These are phyloP conservation scores for Pipa parva DNA, from an alignment of 2,113 vertebrate genomes.

Conservation along the genomic window DNA sequence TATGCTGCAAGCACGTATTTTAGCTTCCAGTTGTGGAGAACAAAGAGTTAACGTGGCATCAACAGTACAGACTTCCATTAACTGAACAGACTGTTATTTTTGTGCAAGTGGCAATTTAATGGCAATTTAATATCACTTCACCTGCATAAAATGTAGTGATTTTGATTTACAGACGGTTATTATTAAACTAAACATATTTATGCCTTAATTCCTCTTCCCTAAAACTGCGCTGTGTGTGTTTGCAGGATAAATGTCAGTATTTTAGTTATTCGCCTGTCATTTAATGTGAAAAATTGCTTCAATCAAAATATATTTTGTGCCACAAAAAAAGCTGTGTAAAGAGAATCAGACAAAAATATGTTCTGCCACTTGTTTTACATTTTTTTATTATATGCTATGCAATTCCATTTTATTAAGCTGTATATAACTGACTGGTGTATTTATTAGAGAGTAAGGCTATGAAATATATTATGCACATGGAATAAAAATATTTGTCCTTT, in stretches of 20 bases:
- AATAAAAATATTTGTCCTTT: too few species aligned
- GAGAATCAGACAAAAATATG: constrained; percentile 11
- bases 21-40: constrained; percentile 78
- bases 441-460: too few species aligned
- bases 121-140: constrained; percentile 22
- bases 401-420: not conserved
- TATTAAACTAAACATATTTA: not conserved
- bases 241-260: constrained; percentile 16
- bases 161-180: constrained; percentile 24
- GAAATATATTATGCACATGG: too few species aligned
- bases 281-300: constrained; percentile 23
- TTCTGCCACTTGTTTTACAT: constrained; percentile 12
- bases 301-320: constrained; percentile 29
- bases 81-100: constrained; percentile 1
- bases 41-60: constrained; percentile 48
- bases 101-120: not conserved
- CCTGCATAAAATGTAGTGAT: constrained; percentile 16
- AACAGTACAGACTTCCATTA: constrained; percentile 3
- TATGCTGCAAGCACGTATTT: constrained; percentile 79
- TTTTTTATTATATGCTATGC: not conserved
- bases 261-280: constrained; percentile 1
- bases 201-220: not conserved
- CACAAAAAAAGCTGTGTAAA: constrained; percentile 25
- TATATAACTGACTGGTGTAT: not conserved
- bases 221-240: not conserved